Evolutionary conservation across 2,888 invertebrate genomes (phyloP).

Genomic region (Polymixis flavicincta): DNA sequence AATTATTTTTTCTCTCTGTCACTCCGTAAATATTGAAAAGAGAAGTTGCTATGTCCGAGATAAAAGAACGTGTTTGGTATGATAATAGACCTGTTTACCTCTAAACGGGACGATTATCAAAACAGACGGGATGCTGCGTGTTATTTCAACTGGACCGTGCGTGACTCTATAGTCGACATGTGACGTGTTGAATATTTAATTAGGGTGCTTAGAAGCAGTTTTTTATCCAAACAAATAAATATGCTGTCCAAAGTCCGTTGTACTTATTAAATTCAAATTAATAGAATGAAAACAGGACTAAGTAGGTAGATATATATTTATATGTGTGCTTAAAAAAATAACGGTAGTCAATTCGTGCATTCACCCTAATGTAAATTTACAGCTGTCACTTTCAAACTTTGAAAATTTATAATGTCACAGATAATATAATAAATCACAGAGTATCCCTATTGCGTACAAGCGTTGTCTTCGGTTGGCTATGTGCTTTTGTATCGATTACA

Average conservation of each 20-base stretch:
- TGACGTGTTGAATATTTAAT: conserved; percentile 80
- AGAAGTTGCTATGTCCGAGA: conserved; percentile 49
- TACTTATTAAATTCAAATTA: conserved; percentile 22
- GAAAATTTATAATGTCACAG: conserved; percentile 49
- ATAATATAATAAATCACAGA: conserved; percentile 61
- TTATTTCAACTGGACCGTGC: conserved; percentile 88
- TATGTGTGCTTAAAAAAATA: background rate
- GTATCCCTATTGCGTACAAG: conserved; percentile 44
- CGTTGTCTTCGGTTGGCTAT: conserved; percentile 71
- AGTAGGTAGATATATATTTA: no score
- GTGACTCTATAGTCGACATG: conserved; percentile 71
- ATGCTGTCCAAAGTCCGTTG: conserved; percentile 8
- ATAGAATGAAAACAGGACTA: conserved; percentile 10
- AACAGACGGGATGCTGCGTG: conserved; percentile 86
- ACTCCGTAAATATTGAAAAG: conserved; percentile 53
- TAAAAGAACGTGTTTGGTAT: conserved; percentile 66
- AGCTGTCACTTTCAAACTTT: conserved; percentile 47
- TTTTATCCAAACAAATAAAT: conserved; percentile 60
- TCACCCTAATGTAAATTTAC: conserved; percentile 39
- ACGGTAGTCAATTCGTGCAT: conserved; percentile 15
- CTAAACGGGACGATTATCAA: conserved; percentile 77
- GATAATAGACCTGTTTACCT: conserved; percentile 71
- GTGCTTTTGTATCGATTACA: conserved; percentile 76
- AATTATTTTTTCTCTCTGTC: conserved; percentile 50
- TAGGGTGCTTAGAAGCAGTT: conserved; percentile 68